A percentile compares a stretch with the other conserved stretches of the same genome.
Conservation (phyloP, 2,888 invertebrate genomes). For the Lymantria dispar region DNA sequence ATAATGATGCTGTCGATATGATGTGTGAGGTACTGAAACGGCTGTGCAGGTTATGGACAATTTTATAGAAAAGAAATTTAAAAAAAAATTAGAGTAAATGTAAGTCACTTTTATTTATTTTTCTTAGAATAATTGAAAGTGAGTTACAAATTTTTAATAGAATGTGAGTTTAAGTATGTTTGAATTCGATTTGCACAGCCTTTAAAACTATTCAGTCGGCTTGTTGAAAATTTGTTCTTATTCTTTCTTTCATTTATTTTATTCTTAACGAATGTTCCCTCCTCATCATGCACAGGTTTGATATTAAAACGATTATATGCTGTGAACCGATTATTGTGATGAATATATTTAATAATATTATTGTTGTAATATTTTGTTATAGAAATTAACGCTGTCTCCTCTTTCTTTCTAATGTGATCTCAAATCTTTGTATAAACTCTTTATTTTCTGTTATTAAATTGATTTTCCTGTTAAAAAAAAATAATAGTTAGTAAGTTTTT, state of each 20-base stretch:
- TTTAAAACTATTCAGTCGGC: slow-evolving; percentile 14
- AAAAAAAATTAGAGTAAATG: slow-evolving; percentile 2
- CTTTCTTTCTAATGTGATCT: slow-evolving; percentile 41
- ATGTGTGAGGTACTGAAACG: slow-evolving; percentile 30
- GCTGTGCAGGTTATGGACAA: slow-evolving; percentile 24
- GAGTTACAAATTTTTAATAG: not conserved
- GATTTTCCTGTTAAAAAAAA: slow-evolving; percentile 32
- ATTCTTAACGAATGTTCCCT: slow-evolving; percentile 25
- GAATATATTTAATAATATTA: slow-evolving; percentile 22
- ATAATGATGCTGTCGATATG: slow-evolving; percentile 19
- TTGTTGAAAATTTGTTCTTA: slow-evolving; percentile 21
- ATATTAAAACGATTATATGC: slow-evolving; percentile 36
- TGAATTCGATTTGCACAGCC: slow-evolving; percentile 20
- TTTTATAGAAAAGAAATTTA: not conserved
- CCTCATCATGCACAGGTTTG: slow-evolving; percentile 31
- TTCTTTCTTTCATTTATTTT: slow-evolving; percentile 12
- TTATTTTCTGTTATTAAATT: slow-evolving; percentile 29
- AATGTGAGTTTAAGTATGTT: not conserved
- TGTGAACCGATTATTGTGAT: slow-evolving; percentile 47
- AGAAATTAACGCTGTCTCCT: slow-evolving; percentile 30
- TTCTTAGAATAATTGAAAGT: slow-evolving; percentile 1
- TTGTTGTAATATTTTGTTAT: slow-evolving; percentile 34
- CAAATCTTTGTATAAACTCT: slow-evolving; percentile 47
- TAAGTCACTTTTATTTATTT: slow-evolving; percentile 1
- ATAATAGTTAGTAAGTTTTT: slow-evolving; percentile 41